Base-by-base conservation (phyloP, 2,113 vertebrate species). In the Tachycineta bicolor region DNA sequence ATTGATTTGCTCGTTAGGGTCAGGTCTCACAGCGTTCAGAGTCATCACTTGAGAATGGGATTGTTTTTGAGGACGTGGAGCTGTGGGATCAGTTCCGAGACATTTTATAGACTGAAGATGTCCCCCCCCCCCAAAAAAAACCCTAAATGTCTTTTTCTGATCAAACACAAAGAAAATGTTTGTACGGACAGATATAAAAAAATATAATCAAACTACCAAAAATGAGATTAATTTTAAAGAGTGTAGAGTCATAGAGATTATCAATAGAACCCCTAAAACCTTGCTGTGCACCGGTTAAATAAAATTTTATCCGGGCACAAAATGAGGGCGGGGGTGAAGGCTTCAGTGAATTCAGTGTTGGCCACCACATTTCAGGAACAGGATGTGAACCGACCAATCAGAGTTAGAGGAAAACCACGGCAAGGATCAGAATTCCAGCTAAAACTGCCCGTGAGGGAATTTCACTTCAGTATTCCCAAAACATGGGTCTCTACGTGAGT, bases 101-200 rank as follows among this genome's bases (percentile, higher is more conserved):
- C 3, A 58, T 58, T 19, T 70, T 43, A 23, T 10, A 65, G 12
- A 8, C 20, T 23, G 33, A 69, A 81, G 69, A 4, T 12, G 6
- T n/a, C n/a, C 26, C n/a, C 12, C 4, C 19, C 10, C 4, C 21
- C 13, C 0, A 31, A 73, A 33, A 37, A 70, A 14, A 3, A 0
- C 2, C 10, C 13, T 15, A 5, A 39, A 44, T 44, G 0, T 44
- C 23, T 39, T 80, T 47, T 71, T 41, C n/a, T 49, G 31, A 16
- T 22, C 37, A 19, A 81, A 23, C 18, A 29, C 17, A 44, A 52
- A 25, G 26, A 24, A 75, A 58, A 39, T 20, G 21, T 2, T 14
- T 26, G 9, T 18, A 7, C 10, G 14, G 7, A 34, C 5, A 77
- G 5, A 31, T 10, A 18, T 2, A 47, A 84, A 60, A 11, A 77